A percentile compares a stretch with the other conserved stretches of the same genome.
These are phyloP conservation scores for Ricordea florida DNA, from an alignment of 92 coral and sea anemone genomes.

Conservation along the genomic window DNA sequence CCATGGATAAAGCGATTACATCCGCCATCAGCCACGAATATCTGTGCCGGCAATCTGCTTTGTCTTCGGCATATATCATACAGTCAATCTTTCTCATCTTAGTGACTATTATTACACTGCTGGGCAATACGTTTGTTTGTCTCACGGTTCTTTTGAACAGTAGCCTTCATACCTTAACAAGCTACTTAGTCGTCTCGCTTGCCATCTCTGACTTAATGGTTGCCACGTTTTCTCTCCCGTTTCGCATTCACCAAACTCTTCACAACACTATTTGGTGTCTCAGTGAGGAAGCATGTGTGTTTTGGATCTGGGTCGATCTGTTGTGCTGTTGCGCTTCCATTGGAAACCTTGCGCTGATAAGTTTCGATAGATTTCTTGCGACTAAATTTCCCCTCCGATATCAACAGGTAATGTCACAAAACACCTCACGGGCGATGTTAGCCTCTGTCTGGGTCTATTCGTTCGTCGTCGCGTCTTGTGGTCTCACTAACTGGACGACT, in stretches of 20 bases:
- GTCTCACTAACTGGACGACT: constrained; percentile 82
- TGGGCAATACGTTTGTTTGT: constrained; percentile 74
- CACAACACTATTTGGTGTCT: constrained; percentile 71
- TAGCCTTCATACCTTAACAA: constrained; percentile 75
- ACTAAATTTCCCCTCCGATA: constrained; percentile 79
- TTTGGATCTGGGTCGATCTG: constrained; percentile 78
- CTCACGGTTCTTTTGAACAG: constrained; percentile 61
- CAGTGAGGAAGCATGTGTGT: constrained; percentile 51
- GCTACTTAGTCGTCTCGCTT: constrained; percentile 76
- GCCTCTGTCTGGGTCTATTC: constrained; percentile 80
- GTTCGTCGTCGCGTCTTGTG: constrained; percentile 63
- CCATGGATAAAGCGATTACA: constrained; percentile 2
- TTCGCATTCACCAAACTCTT: constrained; percentile 75
- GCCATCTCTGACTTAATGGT: constrained; percentile 78
- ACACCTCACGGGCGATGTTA: constrained; percentile 60
- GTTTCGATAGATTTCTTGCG: constrained; percentile 82
- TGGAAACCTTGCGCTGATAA: constrained; percentile 73
- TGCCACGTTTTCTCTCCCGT: constrained; percentile 71
- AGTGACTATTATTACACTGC: constrained; percentile 57
- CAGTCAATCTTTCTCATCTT: constrained; percentile 62
- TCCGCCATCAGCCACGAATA: background rate
- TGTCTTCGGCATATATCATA: constrained; percentile 59
- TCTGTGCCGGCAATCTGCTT: constrained; percentile 46
- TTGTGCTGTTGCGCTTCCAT: constrained; percentile 82
- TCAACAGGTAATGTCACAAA: constrained; percentile 63